Percentiles rank a stretch among this genome's conserved stretches.
phyloP scores from a whole-genome alignment of 1,140 invertebrate genomes.

The Atopsyche davidsoni region DNA sequence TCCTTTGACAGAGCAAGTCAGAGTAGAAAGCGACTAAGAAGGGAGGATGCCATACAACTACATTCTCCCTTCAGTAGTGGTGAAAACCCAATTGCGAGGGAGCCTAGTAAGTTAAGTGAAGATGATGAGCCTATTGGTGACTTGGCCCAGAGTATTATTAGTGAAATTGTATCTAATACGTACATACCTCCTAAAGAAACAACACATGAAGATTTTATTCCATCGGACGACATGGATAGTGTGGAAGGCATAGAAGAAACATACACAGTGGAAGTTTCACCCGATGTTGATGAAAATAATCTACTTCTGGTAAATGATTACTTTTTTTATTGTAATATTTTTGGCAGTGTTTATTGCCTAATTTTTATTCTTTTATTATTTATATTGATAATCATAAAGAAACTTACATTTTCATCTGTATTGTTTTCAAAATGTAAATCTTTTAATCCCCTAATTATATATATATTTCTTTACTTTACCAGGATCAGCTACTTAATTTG shows the following conservation, averaged over 20 bases:
- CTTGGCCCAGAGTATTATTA: conserved; percentile 27
- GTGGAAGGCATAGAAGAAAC: no score
- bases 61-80: conserved; percentile 27
- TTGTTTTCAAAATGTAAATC: no score
- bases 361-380: no score
- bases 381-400: no score
- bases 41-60: conserved; percentile 27
- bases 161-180: conserved; percentile 24
- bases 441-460: no score
- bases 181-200: conserved; percentile 16
- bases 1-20: conserved; percentile 5
- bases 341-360: no score
- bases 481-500: neutral
- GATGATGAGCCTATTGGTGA: conserved; percentile 28
- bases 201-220: conserved; percentile 6
- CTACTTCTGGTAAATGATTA: no score
- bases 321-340: no score
- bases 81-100: conserved; percentile 15
- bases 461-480: no score
- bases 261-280: no score
- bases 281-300: no score
- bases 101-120: conserved; percentile 22
- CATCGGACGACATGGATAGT: neutral
- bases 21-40: conserved; percentile 22
- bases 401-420: no score